phyloP scores from a whole-genome alignment of 37 sponge, comb jelly and placozoan species.

The Amphimedon queenslandica region DNA sequence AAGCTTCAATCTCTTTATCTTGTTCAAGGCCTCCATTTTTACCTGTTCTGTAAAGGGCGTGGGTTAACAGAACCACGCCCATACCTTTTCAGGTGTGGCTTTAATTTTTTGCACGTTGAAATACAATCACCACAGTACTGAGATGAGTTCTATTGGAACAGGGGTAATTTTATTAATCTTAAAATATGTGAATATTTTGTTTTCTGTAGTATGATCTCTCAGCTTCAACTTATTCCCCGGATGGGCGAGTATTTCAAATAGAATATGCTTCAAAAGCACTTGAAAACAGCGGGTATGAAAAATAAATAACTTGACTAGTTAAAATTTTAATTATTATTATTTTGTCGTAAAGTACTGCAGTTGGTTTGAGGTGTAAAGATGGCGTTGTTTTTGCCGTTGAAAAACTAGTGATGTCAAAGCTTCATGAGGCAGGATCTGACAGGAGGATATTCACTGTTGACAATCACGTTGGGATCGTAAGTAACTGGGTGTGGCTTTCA shows the following conservation, averaged over 20 bases:
- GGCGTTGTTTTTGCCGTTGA: slow-evolving; percentile 99
- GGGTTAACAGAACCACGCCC: background rate
- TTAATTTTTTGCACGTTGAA: background rate
- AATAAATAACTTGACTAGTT: background rate
- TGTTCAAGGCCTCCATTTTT: slow-evolving; percentile 12
- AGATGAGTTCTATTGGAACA: slow-evolving; percentile 93
- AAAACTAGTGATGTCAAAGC: slow-evolving; percentile 88
- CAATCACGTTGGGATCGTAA: slow-evolving; percentile 87
- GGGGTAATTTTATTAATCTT: slow-evolving; percentile 55
- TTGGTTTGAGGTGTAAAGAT: slow-evolving; percentile 85
- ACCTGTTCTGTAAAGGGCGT: background rate
- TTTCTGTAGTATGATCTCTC: slow-evolving; percentile 87
- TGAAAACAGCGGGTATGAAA: slow-evolving; percentile 87
- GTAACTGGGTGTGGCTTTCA: slow-evolving; percentile 10
- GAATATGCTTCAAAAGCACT: slow-evolving; percentile 95
- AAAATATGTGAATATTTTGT: background rate
- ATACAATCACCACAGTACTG: background rate
- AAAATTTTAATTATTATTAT: background rate
- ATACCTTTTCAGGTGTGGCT: too few relatives aligned
- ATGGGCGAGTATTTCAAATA: slow-evolving; percentile 94
- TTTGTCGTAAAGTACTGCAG: slow-evolving; percentile 49
- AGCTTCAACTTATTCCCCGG: slow-evolving; percentile 92
- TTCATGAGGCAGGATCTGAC: slow-evolving; percentile 81
- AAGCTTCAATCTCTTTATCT: slow-evolving; percentile 10
- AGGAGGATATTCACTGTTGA: slow-evolving; percentile 86